These are phyloP conservation scores for Hermodice carunculata DNA, from an alignment of 2,888 invertebrate species.

Conservation along the genomic window DNA sequence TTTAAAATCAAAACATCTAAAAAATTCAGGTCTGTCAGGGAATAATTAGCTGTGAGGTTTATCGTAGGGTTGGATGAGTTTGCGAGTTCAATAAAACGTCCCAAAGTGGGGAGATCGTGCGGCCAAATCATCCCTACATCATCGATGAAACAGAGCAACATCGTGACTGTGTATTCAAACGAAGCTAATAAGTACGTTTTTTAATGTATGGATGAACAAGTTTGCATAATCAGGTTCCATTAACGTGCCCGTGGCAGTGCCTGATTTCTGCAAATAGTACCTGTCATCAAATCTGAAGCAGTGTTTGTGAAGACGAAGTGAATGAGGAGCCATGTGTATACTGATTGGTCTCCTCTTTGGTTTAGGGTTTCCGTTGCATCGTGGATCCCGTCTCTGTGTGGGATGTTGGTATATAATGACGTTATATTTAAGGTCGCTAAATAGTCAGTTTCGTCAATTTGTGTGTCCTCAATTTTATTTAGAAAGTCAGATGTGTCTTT, in stretches of 20 bases:
- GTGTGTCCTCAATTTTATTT: background rate
- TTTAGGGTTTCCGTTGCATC: background rate
- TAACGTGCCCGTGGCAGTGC: slow-evolving; percentile 37
- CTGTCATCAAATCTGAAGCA: slow-evolving; percentile 27
- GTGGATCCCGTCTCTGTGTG: background rate
- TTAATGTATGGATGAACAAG: slow-evolving; percentile 31
- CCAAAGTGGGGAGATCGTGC: no score
- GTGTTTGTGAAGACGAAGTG: slow-evolving; percentile 12
- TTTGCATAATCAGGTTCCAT: slow-evolving; percentile 32
- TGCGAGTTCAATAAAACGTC: no score
- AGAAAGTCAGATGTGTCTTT: background rate
- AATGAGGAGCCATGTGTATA: background rate
- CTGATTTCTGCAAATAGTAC: slow-evolving; percentile 21
- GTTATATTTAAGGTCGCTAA: background rate
- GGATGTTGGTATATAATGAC: background rate
- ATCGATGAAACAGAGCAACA: background rate
- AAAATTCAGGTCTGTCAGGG: no score
- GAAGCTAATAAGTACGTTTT: background rate
- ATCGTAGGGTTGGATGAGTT: no score
- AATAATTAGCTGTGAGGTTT: no score
- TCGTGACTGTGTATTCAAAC: background rate
- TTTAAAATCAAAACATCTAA: no score
- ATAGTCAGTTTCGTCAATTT: background rate
- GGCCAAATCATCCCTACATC: background rate
- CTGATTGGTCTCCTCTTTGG: background rate